Evolutionary conservation across 2,113 vertebrate genomes (phyloP).

Genomic region (Aix galericulata): DNA sequence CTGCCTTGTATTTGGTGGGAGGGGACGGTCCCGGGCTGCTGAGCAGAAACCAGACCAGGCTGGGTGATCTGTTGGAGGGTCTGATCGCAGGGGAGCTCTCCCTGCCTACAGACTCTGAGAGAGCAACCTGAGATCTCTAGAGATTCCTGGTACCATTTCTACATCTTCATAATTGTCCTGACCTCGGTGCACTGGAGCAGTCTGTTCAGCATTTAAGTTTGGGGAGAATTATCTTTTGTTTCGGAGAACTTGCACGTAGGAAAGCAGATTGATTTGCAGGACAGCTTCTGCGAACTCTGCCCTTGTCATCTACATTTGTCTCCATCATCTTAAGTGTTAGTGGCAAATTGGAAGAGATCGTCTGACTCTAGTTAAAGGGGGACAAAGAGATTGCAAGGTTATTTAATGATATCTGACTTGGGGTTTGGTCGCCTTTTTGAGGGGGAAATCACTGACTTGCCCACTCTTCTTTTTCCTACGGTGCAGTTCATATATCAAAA

Average conservation of each 20-base stretch:
- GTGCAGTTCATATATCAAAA: too few species aligned
- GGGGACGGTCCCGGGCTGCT: background rate
- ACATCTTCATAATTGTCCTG: background rate
- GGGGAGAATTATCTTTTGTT: background rate
- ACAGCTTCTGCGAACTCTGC: background rate
- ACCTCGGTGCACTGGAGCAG: rapidly evolving
- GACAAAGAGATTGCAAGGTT: background rate
- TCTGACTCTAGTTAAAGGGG: background rate
- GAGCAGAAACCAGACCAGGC: background rate
- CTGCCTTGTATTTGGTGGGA: background rate
- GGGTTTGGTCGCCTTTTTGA: background rate
- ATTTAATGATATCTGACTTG: rapidly evolving
- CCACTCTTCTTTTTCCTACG: background rate
- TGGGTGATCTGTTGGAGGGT: background rate
- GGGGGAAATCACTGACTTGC: background rate
- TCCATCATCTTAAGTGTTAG: background rate
- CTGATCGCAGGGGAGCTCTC: background rate
- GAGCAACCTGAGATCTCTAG: background rate
- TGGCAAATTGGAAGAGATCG: background rate
- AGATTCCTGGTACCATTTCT: background rate
- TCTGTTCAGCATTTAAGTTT: background rate
- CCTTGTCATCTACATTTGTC: rapidly evolving
- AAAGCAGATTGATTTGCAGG: background rate
- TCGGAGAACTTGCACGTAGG: rapidly evolving
- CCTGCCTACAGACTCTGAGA: background rate